These are phyloP conservation scores for Poecilobothrus nobilitatus DNA, from an alignment of 2,888 invertebrate genomes.

Conservation along the genomic window DNA sequence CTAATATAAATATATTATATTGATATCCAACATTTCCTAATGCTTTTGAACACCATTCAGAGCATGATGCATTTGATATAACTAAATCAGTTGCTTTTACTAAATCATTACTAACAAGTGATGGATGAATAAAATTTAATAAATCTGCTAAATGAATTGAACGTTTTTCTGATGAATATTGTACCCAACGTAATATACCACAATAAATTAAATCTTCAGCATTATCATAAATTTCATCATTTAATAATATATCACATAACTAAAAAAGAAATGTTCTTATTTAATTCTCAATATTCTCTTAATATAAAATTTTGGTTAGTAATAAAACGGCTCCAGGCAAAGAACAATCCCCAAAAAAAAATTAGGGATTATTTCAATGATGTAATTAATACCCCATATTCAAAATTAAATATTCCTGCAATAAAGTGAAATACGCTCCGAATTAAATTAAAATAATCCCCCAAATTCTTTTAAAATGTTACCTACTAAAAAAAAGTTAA, in stretches of 20 bases:
- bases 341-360: no score
- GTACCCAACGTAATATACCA: conserved; percentile 30
- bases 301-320: background rate
- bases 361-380: no score
- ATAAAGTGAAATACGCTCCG: no score
- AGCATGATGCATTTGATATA: conserved; percentile 23
- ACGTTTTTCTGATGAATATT: conserved; percentile 26
- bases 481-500: no score
- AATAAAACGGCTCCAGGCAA: background rate
- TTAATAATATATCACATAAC: conserved; percentile 27
- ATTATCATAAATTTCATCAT: conserved; percentile 29
- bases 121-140: conserved; percentile 29
- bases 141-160: conserved; percentile 24
- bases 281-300: background rate
- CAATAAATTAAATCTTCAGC: conserved; percentile 29
- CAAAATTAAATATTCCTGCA: no score
- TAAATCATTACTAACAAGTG: conserved; percentile 28
- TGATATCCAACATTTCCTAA: conserved; percentile 25
- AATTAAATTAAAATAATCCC: no score
- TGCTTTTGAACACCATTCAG: conserved; percentile 28
- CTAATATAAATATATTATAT: conserved; percentile 32
- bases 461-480: no score
- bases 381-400: no score
- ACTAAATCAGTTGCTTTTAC: conserved; percentile 25
- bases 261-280: conserved; percentile 11